Conservation (phyloP, 1,140 invertebrate species). For the Myzus persicae region DNA sequence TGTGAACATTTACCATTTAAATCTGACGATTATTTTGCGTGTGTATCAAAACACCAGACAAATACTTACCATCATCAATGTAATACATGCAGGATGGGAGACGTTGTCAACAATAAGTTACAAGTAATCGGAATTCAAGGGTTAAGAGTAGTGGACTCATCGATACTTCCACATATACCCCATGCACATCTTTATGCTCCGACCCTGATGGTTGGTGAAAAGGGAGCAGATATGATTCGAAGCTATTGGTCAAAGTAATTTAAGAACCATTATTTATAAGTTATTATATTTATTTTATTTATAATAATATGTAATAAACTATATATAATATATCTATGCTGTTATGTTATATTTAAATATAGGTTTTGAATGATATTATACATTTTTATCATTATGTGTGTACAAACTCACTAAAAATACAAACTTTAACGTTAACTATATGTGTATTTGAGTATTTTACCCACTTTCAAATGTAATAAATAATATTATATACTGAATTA, state of each 20-base stretch:
- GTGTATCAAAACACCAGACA: conserved; percentile 65
- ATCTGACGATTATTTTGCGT: conserved; percentile 77
- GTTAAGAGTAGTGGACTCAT: conserved; percentile 78
- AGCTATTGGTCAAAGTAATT: background rate
- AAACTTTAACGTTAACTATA: too few relatives aligned
- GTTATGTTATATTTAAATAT: too few relatives aligned
- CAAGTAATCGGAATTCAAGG: background rate
- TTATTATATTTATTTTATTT: too few relatives aligned
- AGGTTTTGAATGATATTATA: too few relatives aligned
- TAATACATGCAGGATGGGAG: background rate
- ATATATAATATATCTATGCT: too few relatives aligned
- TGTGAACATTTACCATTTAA: conserved; percentile 68
- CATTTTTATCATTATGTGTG: too few relatives aligned
- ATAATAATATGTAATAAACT: too few relatives aligned
- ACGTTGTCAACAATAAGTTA: background rate
- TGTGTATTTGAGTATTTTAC: too few relatives aligned
- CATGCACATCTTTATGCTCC: conserved; percentile 77
- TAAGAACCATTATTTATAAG: background rate
- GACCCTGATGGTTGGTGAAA: conserved; percentile 84
- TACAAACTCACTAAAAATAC: too few relatives aligned
- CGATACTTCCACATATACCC: conserved; percentile 77
- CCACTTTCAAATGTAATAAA: too few relatives aligned
- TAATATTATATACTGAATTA: too few relatives aligned
- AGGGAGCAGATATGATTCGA: conserved; percentile 45
- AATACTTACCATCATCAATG: background rate